phyloP scores from a whole-genome alignment of 2,797 vertebrate species.

The Chromis chromis region DNA sequence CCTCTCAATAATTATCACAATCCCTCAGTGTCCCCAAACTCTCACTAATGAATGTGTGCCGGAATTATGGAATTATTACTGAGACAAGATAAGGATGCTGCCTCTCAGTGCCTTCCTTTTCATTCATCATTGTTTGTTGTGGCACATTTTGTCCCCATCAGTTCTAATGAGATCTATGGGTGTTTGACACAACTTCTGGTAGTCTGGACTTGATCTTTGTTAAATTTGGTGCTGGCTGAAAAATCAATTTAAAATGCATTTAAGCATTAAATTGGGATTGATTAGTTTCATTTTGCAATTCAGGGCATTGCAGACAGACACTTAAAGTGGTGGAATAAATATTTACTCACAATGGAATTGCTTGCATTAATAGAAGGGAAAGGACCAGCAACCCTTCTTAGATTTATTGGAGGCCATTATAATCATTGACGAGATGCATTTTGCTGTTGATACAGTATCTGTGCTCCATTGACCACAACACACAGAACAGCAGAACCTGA shows the following conservation, averaged over 20 bases:
- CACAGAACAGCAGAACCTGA: not conserved
- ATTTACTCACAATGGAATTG: slow-evolving; percentile 24
- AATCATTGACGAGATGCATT: slow-evolving; percentile 21
- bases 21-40: slow-evolving; percentile 37
- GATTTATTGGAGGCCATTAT: slow-evolving; percentile 19
- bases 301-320: slow-evolving; percentile 38
- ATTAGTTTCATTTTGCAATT: slow-evolving; percentile 45
- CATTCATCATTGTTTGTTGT: slow-evolving; percentile 44
- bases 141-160: slow-evolving; percentile 34
- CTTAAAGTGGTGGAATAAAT: slow-evolving; percentile 36
- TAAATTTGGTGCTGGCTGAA: slow-evolving; percentile 23
- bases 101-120: slow-evolving; percentile 39
- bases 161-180: slow-evolving; percentile 38
- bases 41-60: slow-evolving; percentile 51
- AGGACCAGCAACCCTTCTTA: not conserved
- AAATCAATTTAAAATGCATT: slow-evolving; percentile 61
- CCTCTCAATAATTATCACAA: slow-evolving; percentile 48
- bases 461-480: not conserved
- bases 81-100: slow-evolving; percentile 50
- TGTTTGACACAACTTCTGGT: slow-evolving; percentile 29
- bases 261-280: slow-evolving; percentile 53
- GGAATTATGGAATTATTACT: slow-evolving; percentile 46
- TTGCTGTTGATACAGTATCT: slow-evolving; percentile 12
- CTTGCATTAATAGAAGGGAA: slow-evolving; percentile 34
- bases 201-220: slow-evolving; percentile 32